Base-by-base conservation (phyloP, 1,140 invertebrate species). In the Ips nitidus region DNA sequence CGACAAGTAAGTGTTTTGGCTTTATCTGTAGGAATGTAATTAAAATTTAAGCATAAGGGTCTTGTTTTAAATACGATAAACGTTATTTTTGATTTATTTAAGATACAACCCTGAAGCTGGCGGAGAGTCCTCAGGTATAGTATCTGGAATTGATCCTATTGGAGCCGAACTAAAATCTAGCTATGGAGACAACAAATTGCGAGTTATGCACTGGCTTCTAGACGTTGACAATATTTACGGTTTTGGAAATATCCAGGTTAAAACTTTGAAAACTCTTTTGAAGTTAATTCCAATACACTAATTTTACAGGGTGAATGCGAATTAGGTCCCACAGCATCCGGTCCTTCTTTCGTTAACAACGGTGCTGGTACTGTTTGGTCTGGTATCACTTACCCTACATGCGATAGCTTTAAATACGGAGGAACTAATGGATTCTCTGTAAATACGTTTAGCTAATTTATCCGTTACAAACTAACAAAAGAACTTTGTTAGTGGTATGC, bases 201-300 rank as follows among this genome's bases (percentile, higher is more conserved):
- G 69, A 41, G 40, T 42, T 38, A 72, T 69, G 66, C 71, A 72
- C 53, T 72, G 70, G 70, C 52, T 72, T 41, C 47, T 72, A 45
- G 70, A 72, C 50, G 66, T 72, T 50, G 71, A 72, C 56, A 72
- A 72, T 62, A 63, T 72, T 5, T 72, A 72, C 41, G 71, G 71
- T 43, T 72, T 72, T 40, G 67, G 71, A n/a, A 69, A 69, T 52
- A 45, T 70, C 22, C 72, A 66, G 22, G 22, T 22, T 22, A 22
- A 22, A 22, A 22, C 22, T 22, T 22, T 22, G 22, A 22, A 22
- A 22, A 22, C 22, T 22, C 22, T 22, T 0, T 22, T 22, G 22
- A 22, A 22, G 22, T 22, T 22, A 22, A 22, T 0, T 22, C 0
- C 22, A 22, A 22, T 22, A 22, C 22, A 22, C 22, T 22, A 22